These are phyloP conservation scores for Anarhynchus alexandrinus DNA, from an alignment of 2,113 vertebrate species.

Conservation along the genomic window DNA sequence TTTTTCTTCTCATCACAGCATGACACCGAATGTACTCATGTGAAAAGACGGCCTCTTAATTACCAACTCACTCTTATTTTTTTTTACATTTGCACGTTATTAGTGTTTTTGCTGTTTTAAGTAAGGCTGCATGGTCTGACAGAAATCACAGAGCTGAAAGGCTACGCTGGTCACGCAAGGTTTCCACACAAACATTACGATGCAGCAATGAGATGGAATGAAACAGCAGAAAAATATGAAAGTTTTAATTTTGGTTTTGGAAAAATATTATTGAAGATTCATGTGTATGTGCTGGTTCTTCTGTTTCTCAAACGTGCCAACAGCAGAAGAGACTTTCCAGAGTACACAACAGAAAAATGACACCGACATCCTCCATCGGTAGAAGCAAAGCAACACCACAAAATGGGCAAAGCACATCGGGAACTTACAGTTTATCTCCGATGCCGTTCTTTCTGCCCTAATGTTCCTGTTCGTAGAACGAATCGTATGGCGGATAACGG, in stretches of 20 bases:
- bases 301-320: neutral
- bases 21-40: neutral
- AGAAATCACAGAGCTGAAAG: neutral
- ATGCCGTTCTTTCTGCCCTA: constrained; percentile 88
- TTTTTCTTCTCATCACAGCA: neutral
- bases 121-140: neutral
- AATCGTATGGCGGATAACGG: constrained; percentile 90
- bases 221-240: neutral
- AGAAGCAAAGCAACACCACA: neutral
- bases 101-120: neutral
- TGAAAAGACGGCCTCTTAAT: neutral
- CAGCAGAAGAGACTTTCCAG: neutral
- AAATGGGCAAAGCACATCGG: neutral
- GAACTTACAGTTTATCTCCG: constrained; percentile 95
- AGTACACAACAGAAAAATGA: rapidly evolving
- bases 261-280: neutral
- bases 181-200: neutral
- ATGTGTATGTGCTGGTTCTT: neutral
- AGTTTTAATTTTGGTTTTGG: neutral
- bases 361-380: rapidly evolving
- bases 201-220: neutral
- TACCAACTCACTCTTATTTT: neutral
- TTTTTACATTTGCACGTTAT: neutral
- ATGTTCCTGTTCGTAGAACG: constrained; percentile 89
- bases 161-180: neutral